Conservation (phyloP, 2,797 vertebrate species). For the Ctenosaura bakeri region DNA sequence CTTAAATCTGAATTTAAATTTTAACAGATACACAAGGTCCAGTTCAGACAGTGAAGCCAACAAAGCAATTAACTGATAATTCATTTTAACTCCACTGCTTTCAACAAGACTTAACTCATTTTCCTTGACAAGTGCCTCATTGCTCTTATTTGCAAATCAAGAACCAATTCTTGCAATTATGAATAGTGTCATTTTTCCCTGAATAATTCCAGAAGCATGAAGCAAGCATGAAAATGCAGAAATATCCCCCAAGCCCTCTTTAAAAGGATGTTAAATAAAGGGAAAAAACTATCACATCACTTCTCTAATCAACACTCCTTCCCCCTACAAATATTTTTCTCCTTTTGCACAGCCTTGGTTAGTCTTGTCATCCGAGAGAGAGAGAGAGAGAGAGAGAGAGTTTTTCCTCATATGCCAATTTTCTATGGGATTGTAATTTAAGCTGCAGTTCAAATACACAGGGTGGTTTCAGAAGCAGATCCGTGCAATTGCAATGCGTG, state of each 20-base stretch:
- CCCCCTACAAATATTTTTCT: background rate
- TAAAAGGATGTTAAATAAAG: too few species aligned
- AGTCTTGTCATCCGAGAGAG: background rate
- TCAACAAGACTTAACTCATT: background rate
- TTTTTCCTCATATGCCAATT: background rate
- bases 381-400: too few species aligned
- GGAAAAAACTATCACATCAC: background rate
- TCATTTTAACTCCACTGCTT: background rate
- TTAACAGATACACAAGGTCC: background rate
- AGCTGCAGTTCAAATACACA: background rate
- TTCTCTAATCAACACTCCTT: background rate
- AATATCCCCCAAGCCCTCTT: too few species aligned
- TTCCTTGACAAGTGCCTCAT: background rate
- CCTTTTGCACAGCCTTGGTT: too few species aligned
- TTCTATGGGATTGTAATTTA: background rate
- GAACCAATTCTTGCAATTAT: background rate
- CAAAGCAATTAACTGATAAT: background rate
- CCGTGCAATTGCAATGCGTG: background rate
- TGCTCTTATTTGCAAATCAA: background rate
- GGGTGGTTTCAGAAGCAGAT: background rate
- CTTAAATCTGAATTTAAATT: too few species aligned
- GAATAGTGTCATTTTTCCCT: background rate
- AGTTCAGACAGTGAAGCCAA: background rate
- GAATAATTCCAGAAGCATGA: background rate
- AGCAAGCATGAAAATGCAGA: background rate